Conservation (phyloP, 2,888 invertebrate genomes). For the Andrena minutula region DNA sequence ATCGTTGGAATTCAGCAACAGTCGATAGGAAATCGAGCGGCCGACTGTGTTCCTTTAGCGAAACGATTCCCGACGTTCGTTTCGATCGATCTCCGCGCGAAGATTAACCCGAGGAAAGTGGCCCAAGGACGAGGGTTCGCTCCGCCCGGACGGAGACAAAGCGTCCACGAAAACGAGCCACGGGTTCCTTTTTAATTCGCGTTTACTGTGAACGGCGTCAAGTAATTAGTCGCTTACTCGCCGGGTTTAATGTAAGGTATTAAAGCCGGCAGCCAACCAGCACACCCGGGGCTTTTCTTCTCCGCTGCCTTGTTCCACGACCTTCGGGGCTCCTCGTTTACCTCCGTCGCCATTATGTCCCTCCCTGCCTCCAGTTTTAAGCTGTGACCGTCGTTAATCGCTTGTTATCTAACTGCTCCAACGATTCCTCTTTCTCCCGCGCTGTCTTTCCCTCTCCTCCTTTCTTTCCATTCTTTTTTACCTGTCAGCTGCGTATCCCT, state of each 20-base stretch:
- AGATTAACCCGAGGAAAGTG: slow-evolving; percentile 46
- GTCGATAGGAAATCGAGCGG: slow-evolving; percentile 1
- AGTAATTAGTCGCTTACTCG: slow-evolving; percentile 82
- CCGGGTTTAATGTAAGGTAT: slow-evolving; percentile 78
- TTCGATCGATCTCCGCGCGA: slow-evolving; percentile 57
- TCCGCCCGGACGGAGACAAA: slow-evolving; percentile 57
- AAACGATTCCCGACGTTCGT: slow-evolving; percentile 33
- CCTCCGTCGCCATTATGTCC: slow-evolving; percentile 73
- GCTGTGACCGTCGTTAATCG: slow-evolving; percentile 80
- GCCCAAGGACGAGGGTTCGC: slow-evolving; percentile 12
- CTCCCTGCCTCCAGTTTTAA: slow-evolving; percentile 64
- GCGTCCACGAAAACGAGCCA: slow-evolving; percentile 77
- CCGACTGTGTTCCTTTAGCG: slow-evolving; percentile 3
- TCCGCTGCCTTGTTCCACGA: slow-evolving; percentile 60
- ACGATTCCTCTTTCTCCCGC: slow-evolving; percentile 21
- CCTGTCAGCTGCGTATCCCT: slow-evolving; percentile 32
- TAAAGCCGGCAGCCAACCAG: slow-evolving; percentile 66
- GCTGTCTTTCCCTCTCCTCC: neutral
- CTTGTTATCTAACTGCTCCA: slow-evolving; percentile 80
- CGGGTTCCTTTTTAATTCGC: slow-evolving; percentile 82
- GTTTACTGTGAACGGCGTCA: slow-evolving; percentile 83
- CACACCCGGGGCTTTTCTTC: slow-evolving; percentile 58
- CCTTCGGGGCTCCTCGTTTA: slow-evolving; percentile 68
- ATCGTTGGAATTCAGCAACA: no score
- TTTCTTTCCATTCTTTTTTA: slow-evolving; percentile 13